Base-by-base conservation (phyloP, 2,888 invertebrate species). In the Anarsia innoxiella region DNA sequence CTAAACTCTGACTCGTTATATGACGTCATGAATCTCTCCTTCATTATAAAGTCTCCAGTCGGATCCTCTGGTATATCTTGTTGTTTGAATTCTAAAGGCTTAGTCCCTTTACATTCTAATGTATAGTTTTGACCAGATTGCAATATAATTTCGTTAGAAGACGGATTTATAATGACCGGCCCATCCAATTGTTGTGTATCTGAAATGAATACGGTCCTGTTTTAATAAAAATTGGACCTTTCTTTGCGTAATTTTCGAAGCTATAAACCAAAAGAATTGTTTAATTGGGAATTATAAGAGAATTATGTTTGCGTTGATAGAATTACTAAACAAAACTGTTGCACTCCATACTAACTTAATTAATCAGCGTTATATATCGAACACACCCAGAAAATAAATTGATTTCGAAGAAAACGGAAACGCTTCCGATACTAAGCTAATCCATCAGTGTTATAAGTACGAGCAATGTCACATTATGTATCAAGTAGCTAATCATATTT, bases 81-180 rank as follows among this genome's bases (percentile, higher is more conserved):
- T 56, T 75, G 75, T 46, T 53, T 70, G 51, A 84, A 69, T 44
- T 62, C 44, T 47, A 83, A 44, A 28, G 55, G 44, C 15, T 46
- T 57, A 38, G 64, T 64, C 36, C 72, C 69, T 66, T 59, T 71
- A 56, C 84, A 84, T 36, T 29, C 53, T 32, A 84, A 44, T 40
- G 77, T 74, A 53, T 48, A 78, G 51, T 82, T 82, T 66, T 78
- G 63, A 36, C 78, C 79, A 37, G 63, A 64, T 56, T 73, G 60
- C 53, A 84, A 68, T 46, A 64, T 60, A 38, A 78, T 60, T 62
- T 83, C 80, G 42, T 52, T 71, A 56, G 49, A 44, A 47, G 59
- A 53, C 45, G 74, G 70, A 42, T 42, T 56, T 46, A 82, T 71
- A 40, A 71, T 55, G 10, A 30, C 23, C 12, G 83, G 82, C 40